Conservation (phyloP, 2,797 vertebrate species). For the Emydoidea blandingii region DNA sequence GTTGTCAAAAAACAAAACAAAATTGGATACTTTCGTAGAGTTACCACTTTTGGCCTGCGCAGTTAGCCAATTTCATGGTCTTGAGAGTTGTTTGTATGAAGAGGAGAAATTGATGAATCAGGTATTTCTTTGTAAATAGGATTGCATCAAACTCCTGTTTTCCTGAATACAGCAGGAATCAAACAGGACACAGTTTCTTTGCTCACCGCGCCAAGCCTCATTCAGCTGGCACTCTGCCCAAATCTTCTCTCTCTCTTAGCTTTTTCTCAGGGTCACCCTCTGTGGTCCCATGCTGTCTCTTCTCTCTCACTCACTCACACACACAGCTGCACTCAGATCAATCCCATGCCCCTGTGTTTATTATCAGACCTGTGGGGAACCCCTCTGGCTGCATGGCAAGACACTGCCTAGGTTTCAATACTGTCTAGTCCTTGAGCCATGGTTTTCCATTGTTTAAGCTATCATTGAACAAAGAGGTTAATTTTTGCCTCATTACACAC, state of each 20-base stretch:
- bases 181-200: background rate
- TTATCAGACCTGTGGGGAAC: background rate
- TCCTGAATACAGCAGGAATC: background rate
- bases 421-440: background rate
- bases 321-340: background rate
- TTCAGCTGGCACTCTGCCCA: background rate
- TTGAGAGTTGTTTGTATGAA: background rate
- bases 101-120: background rate
- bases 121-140: background rate
- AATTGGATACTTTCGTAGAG: too few relatives aligned
- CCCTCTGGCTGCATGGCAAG: background rate
- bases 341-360: background rate
- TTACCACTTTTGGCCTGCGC: background rate
- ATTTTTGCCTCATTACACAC: background rate
- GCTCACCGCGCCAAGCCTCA: background rate
- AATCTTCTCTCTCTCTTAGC: background rate
- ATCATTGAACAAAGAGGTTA: background rate
- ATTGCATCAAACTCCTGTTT: background rate
- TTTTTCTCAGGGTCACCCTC: background rate
- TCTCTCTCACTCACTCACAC: background rate
- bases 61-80: background rate
- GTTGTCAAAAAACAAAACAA: background rate
- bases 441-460: background rate
- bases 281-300: background rate
- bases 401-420: background rate